Evolutionary conservation across 2,888 invertebrate genomes (phyloP).

Genomic region (Atherix ibis): DNA sequence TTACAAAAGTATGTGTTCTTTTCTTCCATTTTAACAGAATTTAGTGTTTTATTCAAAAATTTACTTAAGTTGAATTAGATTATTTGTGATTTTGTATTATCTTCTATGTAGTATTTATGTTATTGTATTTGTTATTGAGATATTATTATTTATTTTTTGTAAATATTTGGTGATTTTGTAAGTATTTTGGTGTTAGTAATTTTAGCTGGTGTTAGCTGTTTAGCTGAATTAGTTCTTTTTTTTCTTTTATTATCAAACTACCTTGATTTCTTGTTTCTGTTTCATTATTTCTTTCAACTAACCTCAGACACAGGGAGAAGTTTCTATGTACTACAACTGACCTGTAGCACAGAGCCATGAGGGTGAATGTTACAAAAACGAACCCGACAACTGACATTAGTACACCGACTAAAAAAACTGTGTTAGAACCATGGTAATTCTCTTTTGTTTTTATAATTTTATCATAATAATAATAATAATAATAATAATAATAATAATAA

Average conservation of each 20-base stretch:
- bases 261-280: constrained; percentile 14
- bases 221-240: constrained; percentile 7
- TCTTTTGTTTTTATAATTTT: constrained; percentile 44
- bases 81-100: no score
- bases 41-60: no score
- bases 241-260: constrained; percentile 11
- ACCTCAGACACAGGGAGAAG: constrained; percentile 97
- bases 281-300: constrained; percentile 75
- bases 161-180: no score
- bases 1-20: no score
- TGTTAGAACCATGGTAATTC: constrained; percentile 95
- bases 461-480: no score
- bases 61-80: no score
- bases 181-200: no score
- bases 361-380: constrained; percentile 96
- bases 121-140: constrained; percentile 10
- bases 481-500: constrained; percentile 2
- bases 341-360: constrained; percentile 99
- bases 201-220: no score
- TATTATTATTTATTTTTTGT: no score
- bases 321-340: constrained; percentile 98
- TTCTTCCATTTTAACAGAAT: no score
- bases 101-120: no score
- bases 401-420: constrained; percentile 93
- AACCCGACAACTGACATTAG: constrained; percentile 98